These are phyloP conservation scores for Loris lydekkerianus DNA, from an alignment of 2,797 vertebrate species.

Conservation along the genomic window DNA sequence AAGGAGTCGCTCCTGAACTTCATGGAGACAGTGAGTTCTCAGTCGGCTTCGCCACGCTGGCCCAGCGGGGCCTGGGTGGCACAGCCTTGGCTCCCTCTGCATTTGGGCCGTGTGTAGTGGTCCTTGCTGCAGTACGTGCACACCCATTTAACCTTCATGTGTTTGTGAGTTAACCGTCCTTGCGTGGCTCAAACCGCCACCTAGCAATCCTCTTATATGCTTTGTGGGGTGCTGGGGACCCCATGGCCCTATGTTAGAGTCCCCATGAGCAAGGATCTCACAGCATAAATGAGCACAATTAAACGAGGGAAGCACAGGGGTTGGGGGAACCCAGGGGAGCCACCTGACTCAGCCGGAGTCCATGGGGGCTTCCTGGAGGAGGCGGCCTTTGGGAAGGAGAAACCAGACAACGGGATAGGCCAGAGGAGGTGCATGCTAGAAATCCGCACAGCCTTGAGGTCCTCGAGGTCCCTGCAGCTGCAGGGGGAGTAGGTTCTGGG, in stretches of 20 bases:
- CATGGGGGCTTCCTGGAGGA: neutral
- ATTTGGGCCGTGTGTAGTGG: neutral
- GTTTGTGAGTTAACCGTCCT: fast-evolving
- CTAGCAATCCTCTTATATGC: fast-evolving
- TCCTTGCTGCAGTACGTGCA: fast-evolving
- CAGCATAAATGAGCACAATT: fast-evolving
- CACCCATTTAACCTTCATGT: neutral
- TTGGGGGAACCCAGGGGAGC: neutral
- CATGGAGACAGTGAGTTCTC: constrained; percentile 93
- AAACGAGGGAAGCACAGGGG: neutral
- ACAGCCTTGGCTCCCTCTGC: fast-evolving
- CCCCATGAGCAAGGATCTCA: neutral
- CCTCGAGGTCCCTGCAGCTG: fast-evolving
- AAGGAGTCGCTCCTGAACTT: constrained; percentile 95
- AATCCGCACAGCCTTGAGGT: neutral
- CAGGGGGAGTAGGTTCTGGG: fast-evolving
- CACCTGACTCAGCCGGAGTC: neutral
- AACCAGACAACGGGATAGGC: fast-evolving
- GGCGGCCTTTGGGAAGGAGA: neutral
- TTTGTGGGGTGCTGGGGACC: neutral
- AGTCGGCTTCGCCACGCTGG: fast-evolving
- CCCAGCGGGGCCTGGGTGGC: neutral
- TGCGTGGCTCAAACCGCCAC: fast-evolving
- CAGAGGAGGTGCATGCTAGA: neutral
- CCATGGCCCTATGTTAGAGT: fast-evolving